Base-by-base conservation (phyloP, 2,113 vertebrate genomes). In the Prolemur simus region DNA sequence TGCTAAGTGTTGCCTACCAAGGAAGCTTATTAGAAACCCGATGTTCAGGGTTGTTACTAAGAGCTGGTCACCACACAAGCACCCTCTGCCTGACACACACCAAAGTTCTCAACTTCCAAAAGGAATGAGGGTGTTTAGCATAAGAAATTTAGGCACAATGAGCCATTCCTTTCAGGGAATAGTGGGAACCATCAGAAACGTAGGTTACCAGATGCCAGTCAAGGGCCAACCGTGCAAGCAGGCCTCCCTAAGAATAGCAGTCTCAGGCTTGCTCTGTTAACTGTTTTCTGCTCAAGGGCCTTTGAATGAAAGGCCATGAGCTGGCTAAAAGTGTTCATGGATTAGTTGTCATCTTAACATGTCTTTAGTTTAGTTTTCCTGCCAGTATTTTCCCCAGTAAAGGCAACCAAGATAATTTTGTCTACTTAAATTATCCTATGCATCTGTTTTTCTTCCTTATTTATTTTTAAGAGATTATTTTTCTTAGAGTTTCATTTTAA, bases 401-500 rank as follows among this genome's bases (percentile, higher is more conserved):
- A n/a, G 32, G 49, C 42, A 60, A 73, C 42, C 8, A 68, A 45
- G 47, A 42, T 87, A 90, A 82, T 60, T 90, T 37, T 42, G 2
- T 87, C 54, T 78, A 54, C 29, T 91, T 60, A 76, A 83, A 68
- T 81, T 23, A 95, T 77, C 21, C 54, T 73, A 17, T 34, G 32
- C 0, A 0, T 93, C 14, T 78, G 34, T 89, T 52, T 86, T 3
- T 39, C 69, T 93, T 29, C 52, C 39, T 34, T 83, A 42, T 52
- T n/a, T 77, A 60, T 56, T 87, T 93, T 87, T 87, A 25, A 77
- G 54, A 90, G 77, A 54, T 47, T 54, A 66, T 66, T 94, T 73
- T 89, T 52, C 27, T 92, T 58, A 91, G 37, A 25, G 68, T 94
- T 94, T 97, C 47, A 83, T 92, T 95, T 91, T 76, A 93, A 96